phyloP scores from a whole-genome alignment of 1,140 invertebrate species.

The Solen grandis region DNA sequence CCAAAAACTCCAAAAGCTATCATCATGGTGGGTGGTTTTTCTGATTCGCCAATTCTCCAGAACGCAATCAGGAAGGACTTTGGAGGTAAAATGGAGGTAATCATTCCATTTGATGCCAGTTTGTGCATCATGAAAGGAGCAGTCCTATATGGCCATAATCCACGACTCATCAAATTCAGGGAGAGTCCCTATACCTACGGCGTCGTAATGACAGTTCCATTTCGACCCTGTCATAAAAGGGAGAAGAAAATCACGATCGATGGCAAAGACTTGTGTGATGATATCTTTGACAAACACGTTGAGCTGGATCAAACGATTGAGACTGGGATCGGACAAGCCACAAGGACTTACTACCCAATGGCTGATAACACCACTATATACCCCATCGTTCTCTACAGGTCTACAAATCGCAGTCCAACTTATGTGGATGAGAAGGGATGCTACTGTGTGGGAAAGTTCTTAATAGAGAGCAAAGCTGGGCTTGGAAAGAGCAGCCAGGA shows the following conservation, averaged over 20 bases:
- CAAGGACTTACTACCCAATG: slow-evolving; percentile 30
- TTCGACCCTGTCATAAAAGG: not conserved
- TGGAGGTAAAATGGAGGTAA: not conserved
- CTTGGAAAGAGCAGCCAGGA: not conserved
- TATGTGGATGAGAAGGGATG: slow-evolving; percentile 22
- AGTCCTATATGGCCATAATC: slow-evolving; percentile 16
- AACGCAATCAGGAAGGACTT: slow-evolving; percentile 6
- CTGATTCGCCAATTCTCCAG: slow-evolving; percentile 23
- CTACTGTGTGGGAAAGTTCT: slow-evolving; percentile 1
- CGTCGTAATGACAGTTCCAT: not conserved
- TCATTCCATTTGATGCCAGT: slow-evolving; percentile 13
- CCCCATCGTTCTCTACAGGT: not conserved
- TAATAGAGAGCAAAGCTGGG: not conserved
- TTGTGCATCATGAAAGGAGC: too few relatives aligned
- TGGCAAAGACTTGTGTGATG: slow-evolving; percentile 13
- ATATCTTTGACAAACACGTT: too few relatives aligned
- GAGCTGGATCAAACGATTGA: slow-evolving; percentile 29
- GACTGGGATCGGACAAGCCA: slow-evolving; percentile 16
- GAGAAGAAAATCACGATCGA: not conserved
- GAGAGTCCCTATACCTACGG: slow-evolving; percentile 23
- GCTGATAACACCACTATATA: not conserved
- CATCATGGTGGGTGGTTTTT: slow-evolving; percentile 38
- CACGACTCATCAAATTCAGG: slow-evolving; percentile 5
- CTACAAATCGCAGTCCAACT: not conserved
- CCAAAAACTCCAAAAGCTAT: not conserved